Conservation (phyloP, 2,113 vertebrate genomes). For the Cyanoliseus patagonus region DNA sequence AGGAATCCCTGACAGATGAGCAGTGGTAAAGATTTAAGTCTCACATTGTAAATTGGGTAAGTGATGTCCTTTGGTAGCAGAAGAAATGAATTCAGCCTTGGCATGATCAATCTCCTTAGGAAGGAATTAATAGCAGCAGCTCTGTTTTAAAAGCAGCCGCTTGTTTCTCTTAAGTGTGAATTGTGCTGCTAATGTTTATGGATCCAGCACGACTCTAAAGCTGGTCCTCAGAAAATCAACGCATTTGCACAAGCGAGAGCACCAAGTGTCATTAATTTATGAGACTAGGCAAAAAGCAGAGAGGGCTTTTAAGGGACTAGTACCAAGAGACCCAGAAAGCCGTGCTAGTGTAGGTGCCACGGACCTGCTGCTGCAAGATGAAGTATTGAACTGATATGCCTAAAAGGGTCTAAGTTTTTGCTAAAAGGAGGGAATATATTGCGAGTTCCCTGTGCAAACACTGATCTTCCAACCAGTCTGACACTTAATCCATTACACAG, state of each 20-base stretch:
- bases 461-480: not conserved
- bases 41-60: not conserved
- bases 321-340: not conserved
- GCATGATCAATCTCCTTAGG: not conserved
- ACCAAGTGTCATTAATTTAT: conserved; percentile 29
- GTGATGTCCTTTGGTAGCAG: not conserved
- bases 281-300: not conserved
- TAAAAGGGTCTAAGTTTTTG: not conserved
- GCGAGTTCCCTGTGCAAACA: not conserved
- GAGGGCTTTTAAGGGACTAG: not conserved
- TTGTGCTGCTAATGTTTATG: not conserved
- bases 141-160: not conserved
- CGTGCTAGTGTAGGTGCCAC: not conserved
- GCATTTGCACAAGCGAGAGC: not conserved
- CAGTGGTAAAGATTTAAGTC: not conserved
- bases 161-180: not conserved
- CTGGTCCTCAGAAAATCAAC: not conserved
- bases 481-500: not conserved
- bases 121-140: not conserved
- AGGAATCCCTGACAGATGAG: not conserved
- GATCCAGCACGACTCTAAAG: not conserved
- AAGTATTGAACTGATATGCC: conserved; percentile 22
- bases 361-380: not conserved
- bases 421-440: not conserved
- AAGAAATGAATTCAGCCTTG: not conserved